Base-by-base conservation (phyloP, 1,140 invertebrate species). In the Holotrichia oblita region DNA sequence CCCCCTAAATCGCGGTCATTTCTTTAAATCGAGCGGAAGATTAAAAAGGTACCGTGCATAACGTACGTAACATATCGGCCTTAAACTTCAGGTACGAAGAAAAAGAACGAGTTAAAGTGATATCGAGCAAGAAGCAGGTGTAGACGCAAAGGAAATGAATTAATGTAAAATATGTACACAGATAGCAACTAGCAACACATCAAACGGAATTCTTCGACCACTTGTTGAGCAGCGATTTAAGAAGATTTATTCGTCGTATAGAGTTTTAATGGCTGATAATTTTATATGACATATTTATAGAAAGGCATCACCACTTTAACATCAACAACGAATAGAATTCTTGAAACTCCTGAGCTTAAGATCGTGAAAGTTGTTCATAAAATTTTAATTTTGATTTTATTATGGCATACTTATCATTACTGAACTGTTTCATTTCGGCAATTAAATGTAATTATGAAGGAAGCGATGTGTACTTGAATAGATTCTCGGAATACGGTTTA, bases 11-110 rank as follows among this genome's bases (percentile, higher is more conserved):
- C 48, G 48, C 48, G 48, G 48, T 55, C 48, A 55, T 55, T 55
- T 17, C 48, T 55, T 55, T 55, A 55, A 55, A 55, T 55, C 48
- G 48, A 55, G 48, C 48, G 48, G 48, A 55, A 55, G 48, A 55
- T 55, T 55, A 55, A 55, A 55, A 55, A 17, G 48, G 48, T 17
- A 14, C 48, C 48, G 10, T 55, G 48, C 48, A 55, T 55, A 55
- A 55, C 48, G 48, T 55, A 55, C 48, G n/a, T 55, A 55, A 14
- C 48, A 55, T 55, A 14, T 17, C 14, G 48, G n/a, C 48, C 48
- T 55, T 55, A 17, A 55, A 55, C 48, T 34, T 34, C 27, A n/a
- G n/a, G n/a, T n/a, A 2, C 27, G 27, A 34, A 34, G 4, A 34
- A 55, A 14, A 55, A 55, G n/a, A 48, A 48, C 41, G n/a, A 17